A percentile compares a stretch with the other conserved stretches of the same genome.
These are phyloP conservation scores for Drosophila melanocephala DNA, from an alignment of 2,888 invertebrate genomes.

Conservation along the genomic window DNA sequence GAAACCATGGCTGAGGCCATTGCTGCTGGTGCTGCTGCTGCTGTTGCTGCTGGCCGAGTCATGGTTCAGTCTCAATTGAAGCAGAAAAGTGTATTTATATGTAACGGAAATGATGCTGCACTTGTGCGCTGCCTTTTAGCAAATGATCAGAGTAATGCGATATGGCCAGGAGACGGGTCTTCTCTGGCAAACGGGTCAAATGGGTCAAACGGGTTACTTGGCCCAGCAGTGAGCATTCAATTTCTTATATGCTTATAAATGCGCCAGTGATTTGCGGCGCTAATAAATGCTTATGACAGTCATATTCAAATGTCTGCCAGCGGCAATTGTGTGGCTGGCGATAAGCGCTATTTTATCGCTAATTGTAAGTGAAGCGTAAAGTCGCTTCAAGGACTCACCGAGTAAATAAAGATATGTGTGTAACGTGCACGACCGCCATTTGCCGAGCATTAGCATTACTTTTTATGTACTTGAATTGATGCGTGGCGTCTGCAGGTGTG, in stretches of 20 bases:
- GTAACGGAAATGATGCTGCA: constrained; percentile 80
- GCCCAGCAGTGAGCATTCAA: constrained; percentile 41
- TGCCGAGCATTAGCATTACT: constrained; percentile 65
- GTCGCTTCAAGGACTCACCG: constrained; percentile 16
- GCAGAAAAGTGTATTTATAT: constrained; percentile 80
- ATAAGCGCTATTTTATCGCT: constrained; percentile 72
- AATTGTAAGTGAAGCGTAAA: constrained; percentile 72
- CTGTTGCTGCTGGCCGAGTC: constrained; percentile 56
- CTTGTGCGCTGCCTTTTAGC: constrained; percentile 71
- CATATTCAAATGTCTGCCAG: constrained; percentile 15
- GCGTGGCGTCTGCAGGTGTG: constrained; percentile 14
- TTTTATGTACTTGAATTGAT: constrained; percentile 69
- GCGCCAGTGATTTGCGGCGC: constrained; percentile 61
- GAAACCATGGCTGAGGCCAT: constrained; percentile 8
- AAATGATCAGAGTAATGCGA: constrained; percentile 67
- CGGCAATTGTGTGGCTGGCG: constrained; percentile 48
- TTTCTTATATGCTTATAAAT: constrained; percentile 45
- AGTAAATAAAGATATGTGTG: constrained; percentile 59
- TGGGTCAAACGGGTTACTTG: constrained; percentile 52
- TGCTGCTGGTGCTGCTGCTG: constrained; percentile 26
- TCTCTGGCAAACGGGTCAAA: neutral
- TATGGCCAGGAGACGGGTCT: constrained; percentile 19
- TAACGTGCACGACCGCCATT: constrained; percentile 54
- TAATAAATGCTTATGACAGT: constrained; percentile 68
- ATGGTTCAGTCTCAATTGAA: constrained; percentile 72